Conservation (phyloP, 2,113 vertebrate genomes). For the Strigops habroptila region DNA sequence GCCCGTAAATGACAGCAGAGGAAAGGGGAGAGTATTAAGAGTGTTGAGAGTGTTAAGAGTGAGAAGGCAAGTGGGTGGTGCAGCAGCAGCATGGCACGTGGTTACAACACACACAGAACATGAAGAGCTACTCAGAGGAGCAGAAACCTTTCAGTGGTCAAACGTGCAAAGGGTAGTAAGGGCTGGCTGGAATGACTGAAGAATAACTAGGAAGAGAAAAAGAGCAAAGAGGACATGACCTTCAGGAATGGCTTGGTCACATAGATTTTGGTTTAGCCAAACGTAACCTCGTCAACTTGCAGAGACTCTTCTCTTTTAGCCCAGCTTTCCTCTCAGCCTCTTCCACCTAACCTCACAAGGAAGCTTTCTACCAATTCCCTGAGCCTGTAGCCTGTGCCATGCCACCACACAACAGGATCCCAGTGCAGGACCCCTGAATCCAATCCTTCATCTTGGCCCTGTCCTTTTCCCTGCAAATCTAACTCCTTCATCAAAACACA, state of each 20-base stretch:
- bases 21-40: neutral
- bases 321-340: neutral
- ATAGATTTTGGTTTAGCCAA: neutral
- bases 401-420: neutral
- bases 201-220: neutral
- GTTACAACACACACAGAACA: conserved; percentile 23
- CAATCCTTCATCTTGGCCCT: neutral
- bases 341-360: neutral
- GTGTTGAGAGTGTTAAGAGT: neutral
- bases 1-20: conserved; percentile 51
- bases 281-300: neutral
- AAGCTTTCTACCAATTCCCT: neutral
- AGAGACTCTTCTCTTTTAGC: neutral
- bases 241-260: neutral
- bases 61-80: neutral
- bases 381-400: neutral
- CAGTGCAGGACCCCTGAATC: neutral
- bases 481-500: neutral
- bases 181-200: neutral
- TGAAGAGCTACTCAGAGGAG: conserved; percentile 6
- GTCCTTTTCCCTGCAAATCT: neutral
- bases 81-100: neutral
- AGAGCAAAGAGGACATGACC: neutral
- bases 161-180: neutral
- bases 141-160: neutral